phyloP scores from a whole-genome alignment of 2,113 vertebrate species.

The Misgurnus anguillicaudatus region DNA sequence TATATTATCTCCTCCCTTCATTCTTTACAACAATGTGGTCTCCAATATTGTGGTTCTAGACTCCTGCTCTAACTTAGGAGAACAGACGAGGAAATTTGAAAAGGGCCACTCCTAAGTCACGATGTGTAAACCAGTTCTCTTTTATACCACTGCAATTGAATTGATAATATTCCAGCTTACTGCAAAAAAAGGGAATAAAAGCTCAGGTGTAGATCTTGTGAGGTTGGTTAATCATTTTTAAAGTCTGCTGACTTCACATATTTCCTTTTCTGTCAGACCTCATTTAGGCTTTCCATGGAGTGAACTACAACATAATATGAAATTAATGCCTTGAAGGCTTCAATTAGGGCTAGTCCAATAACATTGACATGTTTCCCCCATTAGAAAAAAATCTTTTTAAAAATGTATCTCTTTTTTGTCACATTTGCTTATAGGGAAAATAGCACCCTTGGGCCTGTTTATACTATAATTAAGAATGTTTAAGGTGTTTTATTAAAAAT shows the following conservation, averaged over 20 bases:
- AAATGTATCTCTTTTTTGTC: not conserved
- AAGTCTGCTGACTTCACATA: slow-evolving; percentile 44
- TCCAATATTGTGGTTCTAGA: slow-evolving; percentile 1
- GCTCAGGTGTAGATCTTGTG: not conserved
- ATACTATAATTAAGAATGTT: too few relatives aligned
- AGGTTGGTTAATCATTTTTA: slow-evolving; percentile 54
- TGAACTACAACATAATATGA: slow-evolving; percentile 10
- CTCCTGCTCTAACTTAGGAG: not conserved
- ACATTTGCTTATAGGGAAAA: not conserved
- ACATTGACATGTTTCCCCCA: not conserved
- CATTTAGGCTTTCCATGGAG: slow-evolving; percentile 20
- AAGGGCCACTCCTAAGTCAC: not conserved
- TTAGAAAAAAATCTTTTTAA: not conserved
- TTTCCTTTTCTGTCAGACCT: not conserved
- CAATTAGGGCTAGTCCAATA: not conserved
- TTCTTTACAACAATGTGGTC: slow-evolving; percentile 1
- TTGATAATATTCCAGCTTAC: not conserved
- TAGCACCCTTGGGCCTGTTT: too few relatives aligned
- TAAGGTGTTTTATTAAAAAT: not conserved
- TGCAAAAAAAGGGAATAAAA: too few relatives aligned
- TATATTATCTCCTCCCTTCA: not conserved
- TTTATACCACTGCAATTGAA: not conserved
- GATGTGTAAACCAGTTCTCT: not conserved
- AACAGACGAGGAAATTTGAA: not conserved
- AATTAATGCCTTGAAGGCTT: not conserved